Evolutionary conservation across 2,797 vertebrate genomes (phyloP).

Genomic region (Spinus pinus): DNA sequence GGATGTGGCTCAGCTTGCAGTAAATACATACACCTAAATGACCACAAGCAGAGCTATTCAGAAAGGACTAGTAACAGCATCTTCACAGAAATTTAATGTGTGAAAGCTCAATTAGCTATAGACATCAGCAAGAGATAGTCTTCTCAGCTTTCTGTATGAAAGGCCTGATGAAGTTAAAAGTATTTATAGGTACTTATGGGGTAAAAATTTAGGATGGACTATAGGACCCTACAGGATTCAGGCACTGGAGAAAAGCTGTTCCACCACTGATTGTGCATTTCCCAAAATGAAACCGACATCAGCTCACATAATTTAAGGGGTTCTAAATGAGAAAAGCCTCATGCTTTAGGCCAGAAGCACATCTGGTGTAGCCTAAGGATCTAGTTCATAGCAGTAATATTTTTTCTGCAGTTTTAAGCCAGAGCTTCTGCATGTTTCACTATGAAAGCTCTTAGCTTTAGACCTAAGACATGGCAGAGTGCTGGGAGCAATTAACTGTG

Average conservation of each 20-base stretch:
- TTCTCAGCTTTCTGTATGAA: not conserved
- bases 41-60: not conserved
- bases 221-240: not conserved
- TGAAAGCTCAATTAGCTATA: not conserved
- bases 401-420: constrained; percentile 16
- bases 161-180: not conserved
- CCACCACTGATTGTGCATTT: not conserved
- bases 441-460: not conserved
- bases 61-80: not conserved
- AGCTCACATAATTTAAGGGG: not conserved
- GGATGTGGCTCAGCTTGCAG: not conserved
- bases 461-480: not conserved
- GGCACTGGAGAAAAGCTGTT: not conserved
- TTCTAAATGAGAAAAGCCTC: not conserved
- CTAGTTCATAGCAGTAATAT: not conserved
- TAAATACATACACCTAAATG: not conserved
- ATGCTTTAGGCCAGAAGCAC: not conserved
- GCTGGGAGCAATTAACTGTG: not conserved
- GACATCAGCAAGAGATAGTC: not conserved
- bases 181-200: not conserved
- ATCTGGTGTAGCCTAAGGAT: not conserved
- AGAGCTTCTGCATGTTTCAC: not conserved
- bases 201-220: not conserved
- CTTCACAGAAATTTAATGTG: not conserved
- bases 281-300: not conserved